Base-by-base conservation (phyloP, 2,113 vertebrate genomes). In the Collichthys lucidus region DNA sequence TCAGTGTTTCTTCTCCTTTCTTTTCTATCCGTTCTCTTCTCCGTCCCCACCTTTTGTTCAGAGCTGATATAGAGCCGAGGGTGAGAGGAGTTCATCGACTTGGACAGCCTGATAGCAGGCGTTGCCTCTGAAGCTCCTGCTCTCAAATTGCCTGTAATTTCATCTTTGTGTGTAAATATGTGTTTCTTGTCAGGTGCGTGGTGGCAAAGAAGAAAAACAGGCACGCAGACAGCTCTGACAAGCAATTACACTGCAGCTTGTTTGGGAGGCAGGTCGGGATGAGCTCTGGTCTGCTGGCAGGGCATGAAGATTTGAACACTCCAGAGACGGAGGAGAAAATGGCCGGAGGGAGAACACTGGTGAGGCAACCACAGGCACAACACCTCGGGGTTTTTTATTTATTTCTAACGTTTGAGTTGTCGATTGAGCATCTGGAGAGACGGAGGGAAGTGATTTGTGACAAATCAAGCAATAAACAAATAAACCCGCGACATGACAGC, bases 101-200 rank as follows among this genome's bases (percentile, higher is more conserved):
- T 2, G 68, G 83, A 86, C 81, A 69, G 84, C 82, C 86, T 82
- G 50, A 89, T 85, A 76, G 79, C 81, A 72, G 61, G 50, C 81
- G 64, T 61, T 11, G 70, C 86, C 78, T 71, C 47, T 11, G 15
- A 60, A 53, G 63, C 81, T 56, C 69, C 71, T 50, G 74, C 78
- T 80, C 84, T 82, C 73, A 87, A 86, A 89, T 85, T 82, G 83
- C 67, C 83, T 74, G 77, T 94, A 89, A 94, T 93, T 94, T 93
- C 73, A 86, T 89, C 92, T 89, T 80, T 73, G 84, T 78, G 91
- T 90, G 87, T 94, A 92, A 93, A 93, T 93, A 91, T 92, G 87
- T 91, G 90, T 93, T 94, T 93, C 80, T 89, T 93, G 90, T 93
- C 88, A 91, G 88, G 80, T 90, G 80, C 57, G 75, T 79, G 74